Evolutionary conservation across 2,888 invertebrate genomes (phyloP).

Genomic region (Drosophila algonquin): DNA sequence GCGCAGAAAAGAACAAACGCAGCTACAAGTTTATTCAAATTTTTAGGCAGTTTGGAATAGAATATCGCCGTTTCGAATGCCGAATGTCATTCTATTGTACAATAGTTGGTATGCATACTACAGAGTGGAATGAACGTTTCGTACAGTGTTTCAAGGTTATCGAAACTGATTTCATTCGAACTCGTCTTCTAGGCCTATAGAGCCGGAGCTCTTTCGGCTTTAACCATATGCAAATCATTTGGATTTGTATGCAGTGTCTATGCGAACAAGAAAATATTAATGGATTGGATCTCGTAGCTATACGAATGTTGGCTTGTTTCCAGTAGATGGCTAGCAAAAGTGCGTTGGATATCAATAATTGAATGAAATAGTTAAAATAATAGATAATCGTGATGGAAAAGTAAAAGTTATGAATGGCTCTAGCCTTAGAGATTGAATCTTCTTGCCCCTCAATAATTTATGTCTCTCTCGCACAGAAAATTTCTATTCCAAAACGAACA

Average conservation of each 20-base stretch:
- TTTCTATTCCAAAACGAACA: constrained; percentile 53
- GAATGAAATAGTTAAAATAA: not conserved
- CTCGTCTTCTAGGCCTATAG: constrained; percentile 16
- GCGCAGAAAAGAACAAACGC: constrained; percentile 49
- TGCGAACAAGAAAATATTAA: constrained; percentile 20
- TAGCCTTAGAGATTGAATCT: not conserved
- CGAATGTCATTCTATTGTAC: constrained; percentile 7
- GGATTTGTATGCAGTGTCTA: constrained; percentile 42
- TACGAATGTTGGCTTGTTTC: not conserved
- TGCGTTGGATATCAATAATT: constrained; percentile 2
- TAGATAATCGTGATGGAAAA: not conserved
- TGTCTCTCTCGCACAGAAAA: constrained; percentile 32
- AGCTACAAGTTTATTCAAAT: constrained; percentile 65
- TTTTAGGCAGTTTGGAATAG: constrained; percentile 22
- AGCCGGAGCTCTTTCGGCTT: constrained; percentile 12
- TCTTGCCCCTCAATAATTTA: not conserved
- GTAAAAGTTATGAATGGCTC: constrained; percentile 7
- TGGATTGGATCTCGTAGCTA: constrained; percentile 1
- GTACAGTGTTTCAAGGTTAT: constrained; percentile 74
- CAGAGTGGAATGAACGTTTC: constrained; percentile 80
- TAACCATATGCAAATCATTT: constrained; percentile 42
- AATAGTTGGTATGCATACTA: constrained; percentile 75
- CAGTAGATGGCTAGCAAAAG: not conserved
- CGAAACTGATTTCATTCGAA: constrained; percentile 24
- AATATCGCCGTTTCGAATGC: constrained; percentile 6